Evolutionary conservation across 1,140 invertebrate genomes (phyloP), one percentile per base, ranked within the genome.

Genomic region (Coboldia fuscipes): DNA sequence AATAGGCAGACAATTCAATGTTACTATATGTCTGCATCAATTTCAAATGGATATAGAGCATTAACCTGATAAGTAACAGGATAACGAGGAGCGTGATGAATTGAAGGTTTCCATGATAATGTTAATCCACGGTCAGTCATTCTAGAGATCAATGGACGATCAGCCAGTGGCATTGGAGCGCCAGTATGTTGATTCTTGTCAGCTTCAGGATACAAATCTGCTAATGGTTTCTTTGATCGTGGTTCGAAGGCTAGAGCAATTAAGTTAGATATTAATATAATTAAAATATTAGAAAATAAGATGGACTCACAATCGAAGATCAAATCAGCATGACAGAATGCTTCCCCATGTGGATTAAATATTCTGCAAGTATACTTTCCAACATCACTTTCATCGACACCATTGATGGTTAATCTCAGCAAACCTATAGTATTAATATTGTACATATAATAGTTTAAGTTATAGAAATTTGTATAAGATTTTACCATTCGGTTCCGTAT

Each of bases 81-180:
- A 38, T 72, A 65, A 26, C 78, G 60, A 0, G 81, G 75, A 19
- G 71, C 72, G 37, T 74, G 63, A 0, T 83, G 78, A 18, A 89
- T 75, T 4, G 84, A 88, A 3, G 89, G 85, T 42, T 77, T 79
- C 90, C 89, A 97, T 0, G 79, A 82, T 7, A 96, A 57, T 0
- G 84, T 84, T 14, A 88, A 62, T 33, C 75, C 68, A 5, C 79
- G 63, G 45, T 88, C 84, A 34, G 75, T 75, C 75, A 93, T 86
- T 8, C 78, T 70, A 6, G 78, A 78, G 41, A 96, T 85, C 40
- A 82, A 79, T 2, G 90, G 90, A 35, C 68, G 68, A 45, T 93
- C 84, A 4, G 82, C 66, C 1, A 93, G 52, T 1, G 88, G 83
- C 44, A 86, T 64, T 5, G 82, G 78, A 24, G 75, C 64, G 6